Conservation (phyloP, 2,797 vertebrate genomes). For the Tolypeutes matacus region DNA sequence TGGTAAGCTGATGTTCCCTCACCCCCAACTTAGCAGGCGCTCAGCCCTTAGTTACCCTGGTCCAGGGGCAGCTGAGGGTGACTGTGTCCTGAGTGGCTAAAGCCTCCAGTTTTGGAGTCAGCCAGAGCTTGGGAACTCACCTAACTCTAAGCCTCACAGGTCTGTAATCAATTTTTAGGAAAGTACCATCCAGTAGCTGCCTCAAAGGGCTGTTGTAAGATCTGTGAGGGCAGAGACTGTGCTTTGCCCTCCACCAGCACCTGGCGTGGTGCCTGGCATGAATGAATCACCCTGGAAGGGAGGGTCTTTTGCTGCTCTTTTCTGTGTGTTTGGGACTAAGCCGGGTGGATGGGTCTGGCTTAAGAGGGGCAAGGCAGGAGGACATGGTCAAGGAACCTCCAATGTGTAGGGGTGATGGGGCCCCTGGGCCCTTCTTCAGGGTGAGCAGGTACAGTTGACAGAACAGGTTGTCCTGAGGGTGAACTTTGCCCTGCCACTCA, state of each 20-base stretch:
- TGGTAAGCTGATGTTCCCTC: background rate
- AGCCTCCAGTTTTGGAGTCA: background rate
- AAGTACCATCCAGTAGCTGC: background rate
- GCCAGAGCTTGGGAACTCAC: background rate
- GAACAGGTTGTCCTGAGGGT: background rate
- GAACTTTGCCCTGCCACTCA: background rate
- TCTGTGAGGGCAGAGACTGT: background rate
- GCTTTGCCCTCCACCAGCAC: slow-evolving; percentile 9
- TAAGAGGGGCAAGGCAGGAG: background rate
- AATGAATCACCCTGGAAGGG: slow-evolving; percentile 15
- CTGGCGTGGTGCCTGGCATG: slow-evolving; percentile 30
- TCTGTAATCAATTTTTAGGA: background rate
- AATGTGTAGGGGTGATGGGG: background rate
- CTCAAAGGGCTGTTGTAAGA: background rate
- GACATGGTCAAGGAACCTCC: background rate
- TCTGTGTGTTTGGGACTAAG: slow-evolving; percentile 43
- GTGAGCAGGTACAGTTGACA: background rate
- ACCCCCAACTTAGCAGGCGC: background rate
- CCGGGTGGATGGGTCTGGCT: background rate
- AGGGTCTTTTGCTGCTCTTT: slow-evolving; percentile 24
- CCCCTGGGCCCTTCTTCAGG: background rate
- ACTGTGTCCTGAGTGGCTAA: background rate
- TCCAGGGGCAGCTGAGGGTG: background rate
- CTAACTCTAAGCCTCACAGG: background rate
- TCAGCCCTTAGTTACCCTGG: background rate